Evolutionary conservation across 2,113 vertebrate species (phyloP).

Genomic region (Urocitellus parryii): DNA sequence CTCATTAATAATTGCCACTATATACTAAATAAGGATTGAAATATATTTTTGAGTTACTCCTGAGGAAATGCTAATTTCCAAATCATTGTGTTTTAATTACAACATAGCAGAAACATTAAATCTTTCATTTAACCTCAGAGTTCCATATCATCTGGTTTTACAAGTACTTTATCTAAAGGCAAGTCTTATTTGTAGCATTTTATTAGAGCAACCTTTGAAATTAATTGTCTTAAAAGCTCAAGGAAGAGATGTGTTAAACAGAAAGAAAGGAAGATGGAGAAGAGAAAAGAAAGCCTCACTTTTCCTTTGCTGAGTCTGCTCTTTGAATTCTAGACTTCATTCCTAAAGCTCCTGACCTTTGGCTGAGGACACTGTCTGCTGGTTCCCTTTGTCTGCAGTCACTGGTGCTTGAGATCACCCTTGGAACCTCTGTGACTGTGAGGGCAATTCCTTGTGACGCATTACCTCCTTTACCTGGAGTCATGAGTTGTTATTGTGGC

Average conservation of each 20-base stretch:
- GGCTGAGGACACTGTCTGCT: neutral
- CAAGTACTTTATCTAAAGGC: neutral
- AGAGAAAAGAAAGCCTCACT: neutral
- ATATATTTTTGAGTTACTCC: slow-evolving; percentile 52
- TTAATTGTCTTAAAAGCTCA: slow-evolving; percentile 29
- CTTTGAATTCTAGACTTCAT: neutral
- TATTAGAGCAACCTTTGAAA: slow-evolving; percentile 50
- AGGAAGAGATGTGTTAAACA: slow-evolving; percentile 47
- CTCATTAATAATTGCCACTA: slow-evolving; percentile 36
- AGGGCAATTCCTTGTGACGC: neutral
- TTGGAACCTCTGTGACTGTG: neutral
- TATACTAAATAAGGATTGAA: slow-evolving; percentile 21
- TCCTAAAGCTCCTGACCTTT: neutral
- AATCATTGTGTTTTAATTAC: slow-evolving; percentile 47
- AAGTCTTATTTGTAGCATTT: slow-evolving; percentile 41
- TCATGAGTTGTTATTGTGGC: neutral
- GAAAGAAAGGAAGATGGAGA: neutral
- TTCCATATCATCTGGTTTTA: slow-evolving; percentile 6
- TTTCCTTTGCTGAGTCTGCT: neutral
- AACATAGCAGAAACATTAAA: slow-evolving; percentile 21
- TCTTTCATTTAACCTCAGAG: slow-evolving; percentile 30
- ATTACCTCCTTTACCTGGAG: neutral
- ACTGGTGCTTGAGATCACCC: neutral
- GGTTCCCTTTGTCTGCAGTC: neutral
- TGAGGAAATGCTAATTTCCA: slow-evolving; percentile 31